Conservation (phyloP, 1,140 invertebrate genomes). For the Micrasema minimum region DNA sequence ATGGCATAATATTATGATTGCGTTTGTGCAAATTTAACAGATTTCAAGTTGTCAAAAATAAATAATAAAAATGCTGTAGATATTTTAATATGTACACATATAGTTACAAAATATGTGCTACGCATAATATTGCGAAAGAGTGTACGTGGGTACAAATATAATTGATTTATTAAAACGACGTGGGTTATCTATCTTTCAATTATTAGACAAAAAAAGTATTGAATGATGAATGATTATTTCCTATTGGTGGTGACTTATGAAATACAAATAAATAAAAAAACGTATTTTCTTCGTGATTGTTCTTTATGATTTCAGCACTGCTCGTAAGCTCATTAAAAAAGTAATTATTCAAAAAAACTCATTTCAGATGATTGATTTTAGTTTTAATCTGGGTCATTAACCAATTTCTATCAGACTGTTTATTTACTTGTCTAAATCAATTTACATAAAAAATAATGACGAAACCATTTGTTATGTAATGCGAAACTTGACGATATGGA, state of each 20-base stretch:
- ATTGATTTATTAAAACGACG: constrained; percentile 32
- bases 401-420: constrained; percentile 2
- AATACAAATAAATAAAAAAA: constrained; percentile 28
- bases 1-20: no score
- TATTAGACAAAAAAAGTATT: neutral
- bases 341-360: constrained; percentile 41
- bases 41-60: no score
- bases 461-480: no score
- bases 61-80: no score
- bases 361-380: constrained; percentile 36
- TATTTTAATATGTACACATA: no score
- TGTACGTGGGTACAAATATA: neutral
- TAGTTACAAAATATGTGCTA: no score
- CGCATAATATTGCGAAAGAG: no score
- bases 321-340: constrained; percentile 36
- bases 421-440: no score
- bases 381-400: constrained; percentile 6
- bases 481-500: no score
- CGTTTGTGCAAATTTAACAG: no score
- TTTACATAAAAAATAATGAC: no score
- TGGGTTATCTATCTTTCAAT: constrained; percentile 29
- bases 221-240: constrained; percentile 36
- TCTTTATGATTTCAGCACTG: neutral
- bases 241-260: constrained; percentile 22
- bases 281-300: constrained; percentile 40